Percentiles rank a stretch among this genome's conserved stretches.
These are phyloP conservation scores for Sweltsa coloradensis DNA, from an alignment of 1,140 invertebrate species.

Conservation along the genomic window DNA sequence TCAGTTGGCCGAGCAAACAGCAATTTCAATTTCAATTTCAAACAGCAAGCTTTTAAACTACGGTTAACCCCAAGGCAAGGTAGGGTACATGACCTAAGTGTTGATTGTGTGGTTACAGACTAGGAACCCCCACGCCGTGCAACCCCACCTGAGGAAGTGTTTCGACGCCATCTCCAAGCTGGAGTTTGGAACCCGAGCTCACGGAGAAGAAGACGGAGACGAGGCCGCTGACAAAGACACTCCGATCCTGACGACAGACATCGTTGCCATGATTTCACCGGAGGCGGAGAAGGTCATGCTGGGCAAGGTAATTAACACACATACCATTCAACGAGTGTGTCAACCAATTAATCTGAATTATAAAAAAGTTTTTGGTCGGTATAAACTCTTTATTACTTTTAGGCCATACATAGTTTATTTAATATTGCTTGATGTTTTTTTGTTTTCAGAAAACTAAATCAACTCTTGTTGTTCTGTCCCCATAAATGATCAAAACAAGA, in stretches of 20 bases:
- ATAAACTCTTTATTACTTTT: constrained; percentile 3
- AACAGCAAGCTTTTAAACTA: too few relatives aligned
- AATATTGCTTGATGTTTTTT: too few relatives aligned
- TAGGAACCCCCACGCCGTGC: constrained; percentile 72
- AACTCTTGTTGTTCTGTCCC: too few relatives aligned
- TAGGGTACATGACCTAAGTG: too few relatives aligned
- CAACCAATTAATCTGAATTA: background rate
- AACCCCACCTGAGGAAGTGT: constrained; percentile 78
- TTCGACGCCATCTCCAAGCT: constrained; percentile 74
- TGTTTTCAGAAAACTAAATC: too few relatives aligned
- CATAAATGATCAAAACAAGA: too few relatives aligned
- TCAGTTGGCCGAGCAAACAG: too few relatives aligned
- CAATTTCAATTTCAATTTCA: too few relatives aligned
- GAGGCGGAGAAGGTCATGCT: constrained; percentile 68
- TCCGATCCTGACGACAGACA: constrained; percentile 58
- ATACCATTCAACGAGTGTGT: background rate
- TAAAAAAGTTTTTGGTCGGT: constrained; percentile 2
- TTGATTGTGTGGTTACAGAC: constrained; percentile 45
- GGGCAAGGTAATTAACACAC: constrained; percentile 43
- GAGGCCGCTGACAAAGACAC: constrained; percentile 20
- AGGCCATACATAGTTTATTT: too few relatives aligned
- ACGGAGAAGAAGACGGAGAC: constrained; percentile 36
- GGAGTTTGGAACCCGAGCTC: constrained; percentile 51
- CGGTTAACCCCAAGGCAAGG: too few relatives aligned
- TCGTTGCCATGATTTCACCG: constrained; percentile 74